Conservation (phyloP, 2,113 vertebrate genomes). For the Dolichotis patagonum region DNA sequence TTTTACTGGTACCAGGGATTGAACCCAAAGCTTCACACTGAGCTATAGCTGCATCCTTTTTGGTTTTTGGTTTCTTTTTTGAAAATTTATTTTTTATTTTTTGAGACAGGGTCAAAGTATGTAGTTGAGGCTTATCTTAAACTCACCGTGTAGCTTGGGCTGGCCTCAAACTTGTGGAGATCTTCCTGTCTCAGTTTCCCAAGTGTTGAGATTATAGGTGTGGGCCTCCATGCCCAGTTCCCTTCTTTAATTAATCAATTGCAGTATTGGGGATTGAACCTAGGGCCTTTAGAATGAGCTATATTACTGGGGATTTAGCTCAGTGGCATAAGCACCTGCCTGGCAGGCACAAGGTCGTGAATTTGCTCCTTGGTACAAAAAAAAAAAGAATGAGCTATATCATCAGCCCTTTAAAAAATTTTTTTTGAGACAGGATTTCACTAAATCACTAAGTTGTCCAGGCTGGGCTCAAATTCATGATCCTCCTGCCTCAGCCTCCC, state of each 20-base stretch:
- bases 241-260: background rate
- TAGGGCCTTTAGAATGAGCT: background rate
- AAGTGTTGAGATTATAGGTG: background rate
- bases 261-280: background rate
- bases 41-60: background rate
- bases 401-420: background rate
- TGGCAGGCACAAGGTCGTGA: too few species aligned
- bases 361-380: too few species aligned
- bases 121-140: background rate
- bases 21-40: background rate
- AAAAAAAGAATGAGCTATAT: background rate
- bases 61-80: background rate
- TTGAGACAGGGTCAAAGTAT: background rate
- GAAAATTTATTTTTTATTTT: background rate
- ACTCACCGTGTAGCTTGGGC: background rate
- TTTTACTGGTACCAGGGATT: background rate
- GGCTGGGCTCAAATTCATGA: background rate
- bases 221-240: background rate
- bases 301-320: too few species aligned
- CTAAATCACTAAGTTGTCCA: background rate
- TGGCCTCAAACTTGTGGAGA: background rate
- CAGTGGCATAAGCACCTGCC: too few species aligned
- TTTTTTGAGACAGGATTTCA: background rate
- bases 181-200: background rate
- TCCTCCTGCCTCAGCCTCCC: background rate